Conservation (phyloP, 2,888 invertebrate genomes). For the Drosophila gaucha region DNA sequence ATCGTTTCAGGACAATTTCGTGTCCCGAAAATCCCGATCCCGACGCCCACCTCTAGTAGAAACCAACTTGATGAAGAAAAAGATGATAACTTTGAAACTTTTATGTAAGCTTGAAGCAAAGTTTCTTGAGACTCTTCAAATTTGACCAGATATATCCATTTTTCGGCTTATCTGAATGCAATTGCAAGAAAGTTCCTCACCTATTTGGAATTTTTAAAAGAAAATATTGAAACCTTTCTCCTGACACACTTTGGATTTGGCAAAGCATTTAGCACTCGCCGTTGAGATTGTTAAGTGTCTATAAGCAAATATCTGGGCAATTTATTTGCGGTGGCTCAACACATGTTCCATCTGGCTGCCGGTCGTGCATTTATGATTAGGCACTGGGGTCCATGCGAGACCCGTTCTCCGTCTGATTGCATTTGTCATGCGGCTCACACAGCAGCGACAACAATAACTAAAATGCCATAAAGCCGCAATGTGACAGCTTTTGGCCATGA, state of each 20-base stretch:
- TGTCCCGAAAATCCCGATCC: too few species aligned
- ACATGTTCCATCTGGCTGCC: slow-evolving; percentile 43
- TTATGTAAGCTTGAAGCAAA: too few species aligned
- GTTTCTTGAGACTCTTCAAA: too few species aligned
- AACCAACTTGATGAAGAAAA: too few species aligned
- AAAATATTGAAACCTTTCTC: slow-evolving; percentile 15
- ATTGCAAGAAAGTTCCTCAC: too few species aligned
- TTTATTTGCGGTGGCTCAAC: slow-evolving; percentile 39
- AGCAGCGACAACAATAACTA: slow-evolving; percentile 18
- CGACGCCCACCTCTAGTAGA: too few species aligned
- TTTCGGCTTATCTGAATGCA: too few species aligned
- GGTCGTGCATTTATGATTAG: slow-evolving; percentile 53
- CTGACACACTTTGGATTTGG: slow-evolving; percentile 37
- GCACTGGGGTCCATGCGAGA: neutral
- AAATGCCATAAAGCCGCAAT: slow-evolving; percentile 49
- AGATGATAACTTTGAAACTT: too few species aligned
- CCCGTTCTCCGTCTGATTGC: slow-evolving; percentile 39
- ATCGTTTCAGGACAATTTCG: too few species aligned
- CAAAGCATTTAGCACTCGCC: slow-evolving; percentile 6
- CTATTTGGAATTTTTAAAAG: slow-evolving; percentile 5
- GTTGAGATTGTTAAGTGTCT: neutral
- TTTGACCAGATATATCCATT: too few species aligned
- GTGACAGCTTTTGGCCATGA: slow-evolving; percentile 54
- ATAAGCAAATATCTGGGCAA: slow-evolving; percentile 30
- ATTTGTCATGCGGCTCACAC: slow-evolving; percentile 59